Base-by-base conservation (phyloP, 2,113 vertebrate species). In the Condylura cristata region DNA sequence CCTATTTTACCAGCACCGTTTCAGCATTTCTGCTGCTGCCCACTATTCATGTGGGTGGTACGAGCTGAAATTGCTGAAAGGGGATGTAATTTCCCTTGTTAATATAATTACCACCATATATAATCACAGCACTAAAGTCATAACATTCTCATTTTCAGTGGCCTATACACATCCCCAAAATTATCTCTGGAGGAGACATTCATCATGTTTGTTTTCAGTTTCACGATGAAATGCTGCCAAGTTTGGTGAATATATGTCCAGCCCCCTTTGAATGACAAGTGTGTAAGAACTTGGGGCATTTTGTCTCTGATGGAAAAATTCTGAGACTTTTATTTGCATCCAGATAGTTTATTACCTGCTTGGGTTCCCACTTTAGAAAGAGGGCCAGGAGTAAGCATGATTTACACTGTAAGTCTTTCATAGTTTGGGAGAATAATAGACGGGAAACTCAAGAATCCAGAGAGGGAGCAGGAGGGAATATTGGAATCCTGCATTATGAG, bases 81-180 rank as follows among this genome's bases (percentile, higher is more conserved):
- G 85, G 76, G 90, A 94, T 97, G 78, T 96, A 96, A 97, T 97
- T 97, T 97, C 94, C 93, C 95, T 96, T 96, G 96, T 97, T 97
- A 97, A 97, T 96, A 83, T 97, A 97, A 97, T 97, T 97, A 96
- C 95, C 96, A 88, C 95, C 91, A 93, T 96, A 96, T 97, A 96
- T 97, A 97, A 97, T 96, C 91, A 78, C 93, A 95, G 96, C 86
- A 90, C 93, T 89, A 63, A 96, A 96, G 94, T 96, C 96, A 91
- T 95, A 97, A 95, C 78, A 96, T 95, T 90, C 91, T 97, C 95
- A 94, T 97, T 97, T 97, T 93, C 91, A 14, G 86, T 96, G 96
- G 89, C 93, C 95, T 95, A 93, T 87, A 74, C 95, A 84, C 76
- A 96, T 94, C 93, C 95, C 86, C 84, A 85, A 89, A 95, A 95